Evolutionary conservation across 2,888 invertebrate genomes (phyloP).

Genomic region (Ochlodes sylvanus): DNA sequence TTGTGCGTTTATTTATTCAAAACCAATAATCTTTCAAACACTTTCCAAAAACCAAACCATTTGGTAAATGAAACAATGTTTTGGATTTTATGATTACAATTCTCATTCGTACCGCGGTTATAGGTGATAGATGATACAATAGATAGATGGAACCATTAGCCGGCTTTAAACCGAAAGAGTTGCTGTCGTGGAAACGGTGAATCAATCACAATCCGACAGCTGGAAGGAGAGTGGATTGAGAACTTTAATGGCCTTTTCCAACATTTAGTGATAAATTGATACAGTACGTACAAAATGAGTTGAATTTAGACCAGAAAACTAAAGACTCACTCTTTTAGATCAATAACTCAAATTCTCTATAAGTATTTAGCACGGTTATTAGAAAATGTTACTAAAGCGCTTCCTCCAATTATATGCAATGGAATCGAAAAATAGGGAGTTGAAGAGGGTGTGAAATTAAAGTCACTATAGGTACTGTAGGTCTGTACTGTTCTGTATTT

Average conservation of each 20-base stretch:
- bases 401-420: too few relatives aligned
- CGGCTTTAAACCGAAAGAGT: constrained; percentile 54
- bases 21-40: background rate
- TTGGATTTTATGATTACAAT: background rate
- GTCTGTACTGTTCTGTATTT: too few relatives aligned
- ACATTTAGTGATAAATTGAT: constrained; percentile 43
- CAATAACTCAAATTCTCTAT: too few relatives aligned
- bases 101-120: background rate
- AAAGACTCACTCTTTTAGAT: too few relatives aligned
- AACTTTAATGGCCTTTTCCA: constrained; percentile 54
- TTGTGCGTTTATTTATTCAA: background rate
- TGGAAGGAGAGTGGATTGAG: constrained; percentile 57
- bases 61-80: background rate
- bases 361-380: too few relatives aligned
- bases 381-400: too few relatives aligned
- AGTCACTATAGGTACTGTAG: too few relatives aligned
- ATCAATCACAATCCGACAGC: constrained; percentile 72
- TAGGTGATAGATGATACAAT: constrained; percentile 17
- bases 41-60: background rate
- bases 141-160: constrained; percentile 51
- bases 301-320: background rate
- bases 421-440: too few relatives aligned
- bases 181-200: constrained; percentile 60
- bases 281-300: background rate
- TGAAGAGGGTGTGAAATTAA: too few relatives aligned